Conservation (phyloP, 2,888 invertebrate species). For the Rhodophaea formosa region DNA sequence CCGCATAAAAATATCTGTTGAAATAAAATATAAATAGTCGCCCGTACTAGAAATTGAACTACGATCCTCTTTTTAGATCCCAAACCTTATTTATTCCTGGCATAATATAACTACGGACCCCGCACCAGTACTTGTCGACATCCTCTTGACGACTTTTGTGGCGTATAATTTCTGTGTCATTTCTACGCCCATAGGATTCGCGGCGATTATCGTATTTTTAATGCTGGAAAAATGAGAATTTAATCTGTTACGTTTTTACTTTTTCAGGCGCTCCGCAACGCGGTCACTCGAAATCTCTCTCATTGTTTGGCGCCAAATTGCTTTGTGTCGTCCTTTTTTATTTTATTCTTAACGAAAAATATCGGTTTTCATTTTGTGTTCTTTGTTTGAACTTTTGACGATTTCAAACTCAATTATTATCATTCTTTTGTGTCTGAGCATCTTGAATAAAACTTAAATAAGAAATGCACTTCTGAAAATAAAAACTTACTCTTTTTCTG, state of each 20-base stretch:
- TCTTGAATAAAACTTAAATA: neutral
- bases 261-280: neutral
- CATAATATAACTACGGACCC: neutral
- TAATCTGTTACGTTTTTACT: conserved; percentile 13
- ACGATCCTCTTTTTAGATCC: too few relatives aligned
- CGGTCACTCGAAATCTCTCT: conserved; percentile 10
- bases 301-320: conserved; percentile 11
- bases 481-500: neutral
- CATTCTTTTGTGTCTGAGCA: neutral
- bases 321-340: neutral
- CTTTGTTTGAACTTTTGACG: neutral
- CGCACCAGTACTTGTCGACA: neutral
- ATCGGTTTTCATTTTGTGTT: neutral
- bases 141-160: neutral
- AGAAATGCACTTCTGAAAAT: neutral
- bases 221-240: conserved; percentile 15
- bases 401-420: neutral
- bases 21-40: too few relatives aligned
- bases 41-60: too few relatives aligned
- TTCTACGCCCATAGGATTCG: conserved; percentile 12
- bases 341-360: neutral
- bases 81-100: too few relatives aligned
- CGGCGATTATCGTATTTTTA: conserved; percentile 16
- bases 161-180: conserved; percentile 15
- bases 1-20: too few relatives aligned